A percentile compares a stretch with the other conserved stretches of the same genome.
phyloP scores from a whole-genome alignment of 2,888 invertebrate species.

The Lordiphosa fenestrarum region DNA sequence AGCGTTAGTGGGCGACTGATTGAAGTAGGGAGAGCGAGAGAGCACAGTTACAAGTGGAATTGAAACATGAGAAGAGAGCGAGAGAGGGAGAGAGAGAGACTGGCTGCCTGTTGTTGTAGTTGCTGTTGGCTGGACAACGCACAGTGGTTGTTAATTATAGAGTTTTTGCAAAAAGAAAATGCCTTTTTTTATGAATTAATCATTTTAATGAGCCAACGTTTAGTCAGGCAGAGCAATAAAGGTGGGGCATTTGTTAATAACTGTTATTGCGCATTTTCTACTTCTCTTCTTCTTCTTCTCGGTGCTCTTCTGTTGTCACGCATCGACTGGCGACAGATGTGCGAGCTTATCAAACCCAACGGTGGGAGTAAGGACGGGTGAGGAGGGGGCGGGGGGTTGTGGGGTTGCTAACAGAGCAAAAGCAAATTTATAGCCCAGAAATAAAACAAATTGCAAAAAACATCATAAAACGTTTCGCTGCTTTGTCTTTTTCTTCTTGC shows the following conservation, averaged over 20 bases:
- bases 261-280: conserved; percentile 59
- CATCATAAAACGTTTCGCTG: background rate
- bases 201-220: conserved; percentile 61
- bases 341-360: conserved; percentile 25
- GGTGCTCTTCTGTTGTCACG: conserved; percentile 39
- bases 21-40: conserved; percentile 22
- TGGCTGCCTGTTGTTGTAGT: conserved; percentile 15
- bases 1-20: conserved; percentile 48
- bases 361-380: background rate
- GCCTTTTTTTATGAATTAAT: conserved; percentile 51
- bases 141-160: conserved; percentile 64
- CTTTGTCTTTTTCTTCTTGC: conserved; percentile 27
- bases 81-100: conserved; percentile 25
- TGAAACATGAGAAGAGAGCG: conserved; percentile 48
- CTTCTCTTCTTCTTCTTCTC: conserved; percentile 24
- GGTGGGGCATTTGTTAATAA: conserved; percentile 52
- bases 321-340: conserved; percentile 48
- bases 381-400: background rate
- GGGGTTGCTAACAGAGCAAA: conserved; percentile 20
- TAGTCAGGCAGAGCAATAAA: conserved; percentile 46
- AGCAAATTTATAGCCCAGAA: conserved; percentile 31
- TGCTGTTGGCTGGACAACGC: conserved; percentile 25
- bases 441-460: conserved; percentile 28
- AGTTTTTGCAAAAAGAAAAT: conserved; percentile 41
- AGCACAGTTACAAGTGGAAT: conserved; percentile 61